Conservation (phyloP, 2,113 vertebrate species). For the Forbesichthys papilliferus region DNA sequence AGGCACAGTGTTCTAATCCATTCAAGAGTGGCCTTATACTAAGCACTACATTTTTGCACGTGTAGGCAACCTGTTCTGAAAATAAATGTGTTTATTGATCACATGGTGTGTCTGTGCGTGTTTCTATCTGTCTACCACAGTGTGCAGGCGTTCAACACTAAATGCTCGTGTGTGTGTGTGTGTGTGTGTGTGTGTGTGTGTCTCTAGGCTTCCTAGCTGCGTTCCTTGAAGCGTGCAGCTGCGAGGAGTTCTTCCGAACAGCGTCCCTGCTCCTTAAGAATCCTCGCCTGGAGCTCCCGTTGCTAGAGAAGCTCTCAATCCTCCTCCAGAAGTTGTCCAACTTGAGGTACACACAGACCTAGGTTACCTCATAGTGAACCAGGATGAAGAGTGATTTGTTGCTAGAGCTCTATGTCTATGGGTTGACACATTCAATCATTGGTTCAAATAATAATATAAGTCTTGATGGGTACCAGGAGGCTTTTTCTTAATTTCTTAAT, state of each 20-base stretch:
- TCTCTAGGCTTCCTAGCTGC: conserved; percentile 56
- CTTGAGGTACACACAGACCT: conserved; percentile 78
- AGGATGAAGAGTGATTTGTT: not conserved
- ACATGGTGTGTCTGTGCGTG: not conserved
- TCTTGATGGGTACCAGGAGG: too few species aligned
- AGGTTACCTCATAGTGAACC: not conserved
- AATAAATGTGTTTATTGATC: not conserved
- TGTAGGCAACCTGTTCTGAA: too few species aligned
- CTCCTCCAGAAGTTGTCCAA: conserved; percentile 91
- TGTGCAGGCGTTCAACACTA: not conserved
- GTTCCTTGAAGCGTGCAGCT: conserved; percentile 87
- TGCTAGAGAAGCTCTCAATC: conserved; percentile 86
- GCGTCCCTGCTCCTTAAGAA: conserved; percentile 80
- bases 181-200: conserved; percentile 3
- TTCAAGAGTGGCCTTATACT: too few species aligned
- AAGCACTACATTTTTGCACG: too few species aligned
- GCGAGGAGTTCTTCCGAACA: conserved; percentile 82
- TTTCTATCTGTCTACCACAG: not conserved
- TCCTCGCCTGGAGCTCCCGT: conserved; percentile 75
- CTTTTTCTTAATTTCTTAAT: too few species aligned
- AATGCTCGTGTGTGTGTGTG: not conserved
- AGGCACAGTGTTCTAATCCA: too few species aligned
- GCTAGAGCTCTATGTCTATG: too few species aligned
- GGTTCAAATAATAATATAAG: too few species aligned
- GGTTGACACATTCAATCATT: too few species aligned